phyloP scores from a whole-genome alignment of 2,113 vertebrate genomes.

The Osmerus eperlanus region DNA sequence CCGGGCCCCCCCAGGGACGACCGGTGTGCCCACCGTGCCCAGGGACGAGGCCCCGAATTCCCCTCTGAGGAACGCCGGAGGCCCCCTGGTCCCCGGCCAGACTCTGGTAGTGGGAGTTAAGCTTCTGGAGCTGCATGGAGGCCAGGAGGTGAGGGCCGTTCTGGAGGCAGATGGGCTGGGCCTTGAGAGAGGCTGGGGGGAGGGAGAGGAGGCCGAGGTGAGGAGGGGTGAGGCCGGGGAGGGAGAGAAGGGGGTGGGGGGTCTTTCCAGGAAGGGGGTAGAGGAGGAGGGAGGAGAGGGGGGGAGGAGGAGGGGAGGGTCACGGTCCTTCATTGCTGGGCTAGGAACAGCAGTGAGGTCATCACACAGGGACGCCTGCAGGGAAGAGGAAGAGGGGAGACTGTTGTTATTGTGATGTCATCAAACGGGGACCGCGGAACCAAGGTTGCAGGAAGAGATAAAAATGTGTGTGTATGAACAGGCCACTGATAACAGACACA shows the following conservation, averaged over 20 bases:
- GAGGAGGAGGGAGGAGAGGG: conserved; percentile 69
- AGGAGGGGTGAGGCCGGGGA: conserved; percentile 59
- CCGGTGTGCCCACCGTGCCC: conserved; percentile 42
- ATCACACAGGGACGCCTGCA: conserved; percentile 62
- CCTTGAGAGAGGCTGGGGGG: conserved; percentile 45
- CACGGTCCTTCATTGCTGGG: conserved; percentile 71
- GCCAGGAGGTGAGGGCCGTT: conserved; percentile 73
- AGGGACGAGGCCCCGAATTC: conserved; percentile 24
- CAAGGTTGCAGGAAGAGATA: background rate
- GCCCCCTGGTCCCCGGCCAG: conserved; percentile 35
- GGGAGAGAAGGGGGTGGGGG: conserved; percentile 46
- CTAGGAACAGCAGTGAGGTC: conserved; percentile 65
- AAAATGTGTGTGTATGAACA: background rate
- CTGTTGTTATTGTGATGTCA: background rate
- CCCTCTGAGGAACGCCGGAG: conserved; percentile 46
- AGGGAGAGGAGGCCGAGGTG: conserved; percentile 42
- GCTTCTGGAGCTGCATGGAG: conserved; percentile 82
- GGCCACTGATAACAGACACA: background rate
- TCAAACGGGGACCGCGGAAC: background rate
- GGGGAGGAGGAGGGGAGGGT: conserved; percentile 54
- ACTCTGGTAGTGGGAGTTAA: conserved; percentile 80
- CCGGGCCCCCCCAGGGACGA: conserved; percentile 49
- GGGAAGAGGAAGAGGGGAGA: conserved; percentile 9
- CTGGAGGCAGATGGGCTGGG: conserved; percentile 69
- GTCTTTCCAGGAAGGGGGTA: conserved; percentile 60